These are phyloP conservation scores for Genyomyrus donnyi DNA, from an alignment of 2,113 vertebrate genomes.

Conservation along the genomic window DNA sequence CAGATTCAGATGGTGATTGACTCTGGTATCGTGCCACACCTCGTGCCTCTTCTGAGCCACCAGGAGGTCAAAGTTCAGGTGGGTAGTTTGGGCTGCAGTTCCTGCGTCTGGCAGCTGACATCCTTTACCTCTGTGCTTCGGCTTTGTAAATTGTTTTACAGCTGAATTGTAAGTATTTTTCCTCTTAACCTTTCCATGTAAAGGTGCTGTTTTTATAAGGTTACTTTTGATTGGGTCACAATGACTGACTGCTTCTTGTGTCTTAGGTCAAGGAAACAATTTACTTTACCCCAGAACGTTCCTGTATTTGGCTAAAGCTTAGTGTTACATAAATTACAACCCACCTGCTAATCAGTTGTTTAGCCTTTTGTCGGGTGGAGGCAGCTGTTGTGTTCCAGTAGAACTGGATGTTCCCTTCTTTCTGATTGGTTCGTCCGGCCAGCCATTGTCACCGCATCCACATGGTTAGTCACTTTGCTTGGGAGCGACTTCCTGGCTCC, in stretches of 20 bases:
- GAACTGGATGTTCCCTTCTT: neutral
- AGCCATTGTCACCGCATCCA: neutral
- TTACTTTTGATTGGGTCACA: neutral
- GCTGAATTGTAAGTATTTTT: neutral
- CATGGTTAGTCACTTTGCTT: neutral
- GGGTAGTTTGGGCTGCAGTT: constrained; percentile 26
- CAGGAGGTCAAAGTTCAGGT: constrained; percentile 99
- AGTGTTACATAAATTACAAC: neutral
- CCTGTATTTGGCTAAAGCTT: neutral
- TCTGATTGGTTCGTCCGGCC: neutral
- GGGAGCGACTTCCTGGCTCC: neutral
- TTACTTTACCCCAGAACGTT: neutral
- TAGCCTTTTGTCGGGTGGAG: neutral
- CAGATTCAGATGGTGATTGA: constrained; percentile 99
- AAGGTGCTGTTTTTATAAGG: neutral
- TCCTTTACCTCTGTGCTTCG: neutral
- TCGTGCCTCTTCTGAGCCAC: constrained; percentile 96
- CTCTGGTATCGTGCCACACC: constrained; percentile 88
- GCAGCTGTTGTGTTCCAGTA: neutral
- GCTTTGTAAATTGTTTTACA: neutral
- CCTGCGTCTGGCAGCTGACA: neutral
- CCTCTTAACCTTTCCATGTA: neutral
- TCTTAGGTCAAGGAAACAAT: neutral
- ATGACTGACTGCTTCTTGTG: neutral
- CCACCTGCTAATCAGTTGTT: neutral